Evolutionary conservation across 2,888 invertebrate genomes (phyloP).

Genomic region (Meiosimyza decipiens): DNA sequence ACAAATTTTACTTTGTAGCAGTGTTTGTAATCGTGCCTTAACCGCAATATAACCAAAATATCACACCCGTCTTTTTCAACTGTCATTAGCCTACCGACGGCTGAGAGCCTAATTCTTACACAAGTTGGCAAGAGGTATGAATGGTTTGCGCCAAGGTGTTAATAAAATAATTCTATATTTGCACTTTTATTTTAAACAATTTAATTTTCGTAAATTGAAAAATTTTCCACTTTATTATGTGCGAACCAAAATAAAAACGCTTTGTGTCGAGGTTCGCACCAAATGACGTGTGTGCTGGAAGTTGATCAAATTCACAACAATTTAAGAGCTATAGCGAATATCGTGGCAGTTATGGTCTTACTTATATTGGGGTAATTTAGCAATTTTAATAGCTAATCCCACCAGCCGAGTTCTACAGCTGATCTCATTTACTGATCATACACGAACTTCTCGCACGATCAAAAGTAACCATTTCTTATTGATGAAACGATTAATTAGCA

Average conservation of each 20-base stretch:
- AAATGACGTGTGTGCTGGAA: background rate
- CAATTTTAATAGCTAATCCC: too few species aligned
- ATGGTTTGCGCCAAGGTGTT: slow-evolving; percentile 32
- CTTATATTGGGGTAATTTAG: too few species aligned
- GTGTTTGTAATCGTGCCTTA: too few species aligned
- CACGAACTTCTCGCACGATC: background rate
- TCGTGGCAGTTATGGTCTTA: too few species aligned
- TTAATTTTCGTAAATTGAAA: slow-evolving; percentile 34
- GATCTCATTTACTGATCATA: background rate
- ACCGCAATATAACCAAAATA: too few species aligned
- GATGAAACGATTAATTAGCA: background rate
- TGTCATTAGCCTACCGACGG: too few species aligned
- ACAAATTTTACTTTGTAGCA: background rate
- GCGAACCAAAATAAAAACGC: background rate
- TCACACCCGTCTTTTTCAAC: too few species aligned
- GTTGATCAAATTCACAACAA: background rate
- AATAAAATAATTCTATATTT: slow-evolving; percentile 51
- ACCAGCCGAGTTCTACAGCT: too few species aligned
- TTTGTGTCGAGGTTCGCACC: background rate
- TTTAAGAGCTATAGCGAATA: too few species aligned
- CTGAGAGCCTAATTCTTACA: too few species aligned
- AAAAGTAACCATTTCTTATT: background rate
- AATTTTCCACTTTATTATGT: slow-evolving; percentile 34
- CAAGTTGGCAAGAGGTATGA: too few species aligned
- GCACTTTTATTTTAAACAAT: slow-evolving; percentile 35